A percentile compares a stretch with the other conserved stretches of the same genome.
These are phyloP conservation scores for Iguana delicatissima DNA, from an alignment of 2,797 vertebrate species.

Conservation along the genomic window DNA sequence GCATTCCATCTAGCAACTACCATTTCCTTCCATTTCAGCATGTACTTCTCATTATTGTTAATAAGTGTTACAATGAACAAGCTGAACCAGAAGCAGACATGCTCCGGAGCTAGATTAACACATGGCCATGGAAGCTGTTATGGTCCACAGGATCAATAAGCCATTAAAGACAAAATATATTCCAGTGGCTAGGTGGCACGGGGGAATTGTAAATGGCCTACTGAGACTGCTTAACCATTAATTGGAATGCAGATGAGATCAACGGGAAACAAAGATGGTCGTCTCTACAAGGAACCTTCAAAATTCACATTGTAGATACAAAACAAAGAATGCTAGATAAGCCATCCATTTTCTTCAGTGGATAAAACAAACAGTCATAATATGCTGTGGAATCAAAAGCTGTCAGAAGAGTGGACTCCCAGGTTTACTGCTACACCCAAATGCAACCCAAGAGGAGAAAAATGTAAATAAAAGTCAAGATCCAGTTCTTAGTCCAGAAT, in stretches of 20 bases:
- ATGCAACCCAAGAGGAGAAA: background rate
- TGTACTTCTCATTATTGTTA: constrained; percentile 1
- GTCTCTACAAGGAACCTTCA: constrained; percentile 5
- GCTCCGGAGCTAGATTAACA: constrained; percentile 61
- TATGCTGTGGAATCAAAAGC: background rate
- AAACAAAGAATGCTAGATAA: background rate
- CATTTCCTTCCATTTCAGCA: background rate
- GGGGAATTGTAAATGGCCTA: constrained; percentile 43
- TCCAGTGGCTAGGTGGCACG: constrained; percentile 47
- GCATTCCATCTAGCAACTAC: background rate
- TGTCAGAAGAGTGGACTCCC: background rate
- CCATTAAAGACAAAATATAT: constrained; percentile 52
- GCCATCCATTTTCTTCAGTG: background rate
- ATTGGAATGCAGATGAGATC: background rate
- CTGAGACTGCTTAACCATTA: constrained; percentile 51
- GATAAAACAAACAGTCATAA: background rate
- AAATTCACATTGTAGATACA: background rate
- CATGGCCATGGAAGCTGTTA: constrained; percentile 36
- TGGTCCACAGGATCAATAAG: constrained; percentile 61
- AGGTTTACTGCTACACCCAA: background rate
- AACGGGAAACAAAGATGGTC: background rate
- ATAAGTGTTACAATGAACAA: constrained; percentile 37
- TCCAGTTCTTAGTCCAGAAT: too few species aligned
- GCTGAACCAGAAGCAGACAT: constrained; percentile 47
- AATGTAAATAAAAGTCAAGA: background rate